These are phyloP conservation scores for Tridacna crocea DNA, from an alignment of 2,888 invertebrate genomes.

Conservation along the genomic window DNA sequence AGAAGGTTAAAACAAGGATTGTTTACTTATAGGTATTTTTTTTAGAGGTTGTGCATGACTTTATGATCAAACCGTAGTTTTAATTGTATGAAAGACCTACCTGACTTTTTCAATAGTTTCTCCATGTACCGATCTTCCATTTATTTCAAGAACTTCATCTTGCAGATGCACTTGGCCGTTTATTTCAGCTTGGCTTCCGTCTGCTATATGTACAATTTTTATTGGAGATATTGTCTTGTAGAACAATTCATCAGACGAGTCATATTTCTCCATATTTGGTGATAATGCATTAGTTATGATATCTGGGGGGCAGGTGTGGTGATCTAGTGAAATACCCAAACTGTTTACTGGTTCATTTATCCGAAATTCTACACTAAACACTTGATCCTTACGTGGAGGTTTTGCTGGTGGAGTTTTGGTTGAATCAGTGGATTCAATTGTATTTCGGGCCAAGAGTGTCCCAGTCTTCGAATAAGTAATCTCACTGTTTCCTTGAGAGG, in stretches of 20 bases:
- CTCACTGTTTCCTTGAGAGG: slow-evolving; percentile 32
- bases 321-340: slow-evolving; percentile 73
- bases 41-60: too few species aligned
- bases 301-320: slow-evolving; percentile 49
- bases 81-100: slow-evolving; percentile 55
- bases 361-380: slow-evolving; percentile 71
- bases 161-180: slow-evolving; percentile 92
- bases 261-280: slow-evolving; percentile 34
- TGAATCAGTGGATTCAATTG: slow-evolving; percentile 20
- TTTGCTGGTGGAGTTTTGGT: slow-evolving; percentile 74
- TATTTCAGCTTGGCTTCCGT: slow-evolving; percentile 66
- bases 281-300: slow-evolving; percentile 41
- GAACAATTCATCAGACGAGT: slow-evolving; percentile 52
- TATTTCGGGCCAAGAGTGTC: slow-evolving; percentile 31
- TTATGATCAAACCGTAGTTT: background rate
- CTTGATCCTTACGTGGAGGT: slow-evolving; percentile 77
- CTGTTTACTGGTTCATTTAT: slow-evolving; percentile 53
- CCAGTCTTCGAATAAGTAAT: slow-evolving; percentile 43
- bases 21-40: too few species aligned
- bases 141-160: slow-evolving; percentile 94
- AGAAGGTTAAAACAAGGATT: too few species aligned
- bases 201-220: slow-evolving; percentile 69
- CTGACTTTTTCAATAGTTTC: slow-evolving; percentile 72
- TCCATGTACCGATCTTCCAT: slow-evolving; percentile 87
- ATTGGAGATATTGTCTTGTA: slow-evolving; percentile 61